Conservation (phyloP, 2,888 invertebrate species). For the Bombylius major region DNA sequence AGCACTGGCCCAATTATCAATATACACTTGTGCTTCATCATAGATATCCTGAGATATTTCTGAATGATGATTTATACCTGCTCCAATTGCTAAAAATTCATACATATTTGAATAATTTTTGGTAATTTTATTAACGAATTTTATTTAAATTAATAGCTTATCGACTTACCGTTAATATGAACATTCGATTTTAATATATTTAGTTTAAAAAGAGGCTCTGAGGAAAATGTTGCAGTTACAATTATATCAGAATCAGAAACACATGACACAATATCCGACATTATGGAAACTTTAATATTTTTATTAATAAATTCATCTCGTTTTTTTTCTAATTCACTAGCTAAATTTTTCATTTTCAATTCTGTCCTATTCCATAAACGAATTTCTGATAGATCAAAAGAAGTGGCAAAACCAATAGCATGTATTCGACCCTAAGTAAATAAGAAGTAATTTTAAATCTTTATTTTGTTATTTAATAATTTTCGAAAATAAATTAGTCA, state of each 20-base stretch:
- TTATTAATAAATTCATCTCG: slow-evolving; percentile 13
- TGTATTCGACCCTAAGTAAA: slow-evolving; percentile 31
- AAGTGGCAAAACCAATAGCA: slow-evolving; percentile 38
- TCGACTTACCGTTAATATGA: slow-evolving; percentile 50
- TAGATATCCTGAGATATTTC: slow-evolving; percentile 45
- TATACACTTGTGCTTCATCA: slow-evolving; percentile 38
- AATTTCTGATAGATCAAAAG: slow-evolving; percentile 37
- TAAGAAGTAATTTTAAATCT: neutral
- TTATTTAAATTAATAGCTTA: slow-evolving; percentile 18
- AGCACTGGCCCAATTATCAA: slow-evolving; percentile 43
- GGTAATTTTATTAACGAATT: neutral
- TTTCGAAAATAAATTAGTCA: no score
- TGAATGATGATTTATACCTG: slow-evolving; percentile 37
- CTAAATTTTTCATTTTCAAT: slow-evolving; percentile 28
- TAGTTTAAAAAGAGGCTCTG: slow-evolving; percentile 38
- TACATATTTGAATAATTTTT: neutral
- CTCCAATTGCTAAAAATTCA: slow-evolving; percentile 42
- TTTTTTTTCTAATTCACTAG: slow-evolving; percentile 24
- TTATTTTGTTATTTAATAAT: no score
- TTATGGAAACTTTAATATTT: slow-evolving; percentile 16
- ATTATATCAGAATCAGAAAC: slow-evolving; percentile 47
- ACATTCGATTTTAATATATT: slow-evolving; percentile 42
- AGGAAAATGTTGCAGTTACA: slow-evolving; percentile 44
- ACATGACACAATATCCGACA: slow-evolving; percentile 35
- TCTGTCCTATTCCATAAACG: slow-evolving; percentile 44